Evolutionary conservation across 2,113 vertebrate species (phyloP), one percentile per base, ranked within the genome.

Genomic region (Riparia riparia): DNA sequence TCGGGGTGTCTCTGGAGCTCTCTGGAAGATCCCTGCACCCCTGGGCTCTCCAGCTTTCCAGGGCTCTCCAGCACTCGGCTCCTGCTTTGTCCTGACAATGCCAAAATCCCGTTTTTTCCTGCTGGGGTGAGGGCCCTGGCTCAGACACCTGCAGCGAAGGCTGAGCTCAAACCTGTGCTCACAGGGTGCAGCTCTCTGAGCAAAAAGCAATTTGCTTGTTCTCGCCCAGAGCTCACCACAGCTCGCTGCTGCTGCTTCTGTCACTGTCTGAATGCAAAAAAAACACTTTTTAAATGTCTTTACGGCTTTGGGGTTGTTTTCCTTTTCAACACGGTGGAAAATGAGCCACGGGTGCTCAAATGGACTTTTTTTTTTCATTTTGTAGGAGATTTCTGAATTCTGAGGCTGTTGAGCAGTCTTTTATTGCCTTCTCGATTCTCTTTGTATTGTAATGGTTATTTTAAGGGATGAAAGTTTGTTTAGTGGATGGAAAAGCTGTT

Each of bases 351-450:
- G 19, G 1, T 1, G 56, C 39, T 73, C 84, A 29, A 37, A 60
- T 31, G 32, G 71, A 32, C 65, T 68, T 54, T 54, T 61, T 39
- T 77, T 63, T 58, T 42, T 19, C 10, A 37, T 53, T 45, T 53
- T 49, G 10, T 68, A 63, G 78, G 65, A 77, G n/a, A 51, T 24
- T 42, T 81, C 7, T 79, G 70, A 29, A 56, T 28, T 90, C 71
- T 47, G 29, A 90, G 94, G 1, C 95, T 96, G 96, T 86, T 92
- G 82, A 93, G 94, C 96, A 34, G 95, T 72, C 93, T 95, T 63
- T 77, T 70, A 39, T 49, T 92, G 65, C 65, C 11, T 73, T 84
- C 90, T 92, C 10, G 15, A 5, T 39, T 50, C 64, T 85, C 89
- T 95, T 94, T 86, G 73, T 94, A 74, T 14, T 84, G 76, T 61